phyloP scores from a whole-genome alignment of 2,888 invertebrate genomes.

The Hartigia nigra region DNA sequence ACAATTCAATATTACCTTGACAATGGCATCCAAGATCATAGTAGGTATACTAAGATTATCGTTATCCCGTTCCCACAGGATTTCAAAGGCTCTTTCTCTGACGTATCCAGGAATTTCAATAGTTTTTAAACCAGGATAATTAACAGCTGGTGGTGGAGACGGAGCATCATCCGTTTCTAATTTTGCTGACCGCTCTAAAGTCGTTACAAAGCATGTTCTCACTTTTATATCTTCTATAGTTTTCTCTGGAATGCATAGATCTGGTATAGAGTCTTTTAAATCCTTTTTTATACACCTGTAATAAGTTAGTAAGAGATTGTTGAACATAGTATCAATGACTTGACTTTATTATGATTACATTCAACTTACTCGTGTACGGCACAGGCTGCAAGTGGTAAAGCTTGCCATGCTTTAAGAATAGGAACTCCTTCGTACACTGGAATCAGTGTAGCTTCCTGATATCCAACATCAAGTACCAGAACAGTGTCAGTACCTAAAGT shows the following conservation, averaged over 20 bases:
- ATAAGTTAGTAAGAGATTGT: slow-evolving; percentile 5
- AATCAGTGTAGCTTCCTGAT: slow-evolving; percentile 81
- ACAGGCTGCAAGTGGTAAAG: slow-evolving; percentile 81
- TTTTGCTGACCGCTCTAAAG: slow-evolving; percentile 74
- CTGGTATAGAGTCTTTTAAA: slow-evolving; percentile 38
- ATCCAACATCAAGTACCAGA: slow-evolving; percentile 90
- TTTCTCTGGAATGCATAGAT: slow-evolving; percentile 56
- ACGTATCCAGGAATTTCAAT: slow-evolving; percentile 76
- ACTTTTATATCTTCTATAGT: slow-evolving; percentile 75
- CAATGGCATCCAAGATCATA: slow-evolving; percentile 84
- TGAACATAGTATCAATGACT: background rate
- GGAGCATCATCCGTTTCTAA: slow-evolving; percentile 67
- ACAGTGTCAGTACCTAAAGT: slow-evolving; percentile 86
- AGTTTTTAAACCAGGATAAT: slow-evolving; percentile 75
- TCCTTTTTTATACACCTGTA: slow-evolving; percentile 46
- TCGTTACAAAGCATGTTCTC: slow-evolving; percentile 89
- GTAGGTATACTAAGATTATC: slow-evolving; percentile 86
- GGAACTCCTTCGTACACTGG: slow-evolving; percentile 91
- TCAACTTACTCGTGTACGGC: slow-evolving; percentile 76
- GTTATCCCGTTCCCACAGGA: slow-evolving; percentile 86
- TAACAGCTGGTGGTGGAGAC: slow-evolving; percentile 71
- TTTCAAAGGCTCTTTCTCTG: slow-evolving; percentile 86
- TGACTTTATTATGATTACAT: background rate
- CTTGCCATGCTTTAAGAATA: slow-evolving; percentile 85
- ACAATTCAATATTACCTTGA: slow-evolving; percentile 68